phyloP scores from a whole-genome alignment of 2,797 vertebrate species.

The Alauda arvensis region DNA sequence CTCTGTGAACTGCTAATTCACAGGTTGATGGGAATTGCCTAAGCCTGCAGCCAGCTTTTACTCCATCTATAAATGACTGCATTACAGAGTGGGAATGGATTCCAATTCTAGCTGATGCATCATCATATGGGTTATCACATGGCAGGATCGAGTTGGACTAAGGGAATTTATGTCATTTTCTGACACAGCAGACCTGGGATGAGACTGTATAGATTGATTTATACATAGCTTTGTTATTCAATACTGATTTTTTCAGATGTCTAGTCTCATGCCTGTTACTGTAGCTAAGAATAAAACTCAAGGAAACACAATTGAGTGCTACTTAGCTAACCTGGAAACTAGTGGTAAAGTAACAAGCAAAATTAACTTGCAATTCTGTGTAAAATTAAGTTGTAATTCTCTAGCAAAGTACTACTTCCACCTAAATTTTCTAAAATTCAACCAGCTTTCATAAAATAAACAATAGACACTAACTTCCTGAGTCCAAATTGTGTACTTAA shows the following conservation, averaged over 20 bases:
- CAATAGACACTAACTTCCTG: background rate
- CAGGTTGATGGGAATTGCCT: background rate
- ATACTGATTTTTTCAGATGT: background rate
- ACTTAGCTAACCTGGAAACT: background rate
- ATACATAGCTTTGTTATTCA: background rate
- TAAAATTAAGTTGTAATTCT: background rate
- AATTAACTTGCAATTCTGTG: background rate
- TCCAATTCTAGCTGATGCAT: constrained; percentile 13
- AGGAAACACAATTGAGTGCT: background rate
- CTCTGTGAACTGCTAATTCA: background rate
- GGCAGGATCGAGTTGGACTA: background rate
- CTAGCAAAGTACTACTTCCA: background rate
- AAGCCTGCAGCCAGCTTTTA: background rate
- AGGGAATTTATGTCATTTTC: background rate
- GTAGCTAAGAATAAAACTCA: background rate
- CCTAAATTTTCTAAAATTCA: background rate
- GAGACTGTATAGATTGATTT: background rate
- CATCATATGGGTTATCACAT: background rate
- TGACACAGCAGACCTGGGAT: background rate
- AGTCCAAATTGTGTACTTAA: background rate
- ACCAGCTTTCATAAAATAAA: background rate
- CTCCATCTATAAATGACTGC: constrained; percentile 6
- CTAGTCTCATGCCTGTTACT: background rate
- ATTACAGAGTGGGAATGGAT: background rate
- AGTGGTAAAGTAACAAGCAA: background rate